These are phyloP conservation scores for Monochamus saltuarius DNA, from an alignment of 1,140 invertebrate genomes.

Conservation along the genomic window DNA sequence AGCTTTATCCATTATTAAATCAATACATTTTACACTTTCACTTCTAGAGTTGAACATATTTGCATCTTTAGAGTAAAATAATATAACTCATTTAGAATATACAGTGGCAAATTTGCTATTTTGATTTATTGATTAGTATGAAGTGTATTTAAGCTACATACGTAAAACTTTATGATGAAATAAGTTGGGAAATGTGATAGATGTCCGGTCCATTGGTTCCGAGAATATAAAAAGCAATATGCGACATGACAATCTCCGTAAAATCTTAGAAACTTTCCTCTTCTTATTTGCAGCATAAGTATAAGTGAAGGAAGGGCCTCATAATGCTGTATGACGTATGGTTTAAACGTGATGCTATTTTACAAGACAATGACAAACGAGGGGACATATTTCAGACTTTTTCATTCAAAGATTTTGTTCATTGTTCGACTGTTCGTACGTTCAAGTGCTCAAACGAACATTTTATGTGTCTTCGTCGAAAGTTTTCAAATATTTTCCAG, in stretches of 20 bases:
- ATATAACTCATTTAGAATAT: no score
- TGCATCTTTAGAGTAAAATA: no score
- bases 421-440: conserved; percentile 17
- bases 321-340: conserved; percentile 33
- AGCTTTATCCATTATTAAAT: no score
- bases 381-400: conserved; percentile 26
- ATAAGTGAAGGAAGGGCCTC: conserved; percentile 24
- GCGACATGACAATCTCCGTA: conserved; percentile 33
- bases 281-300: conserved; percentile 28
- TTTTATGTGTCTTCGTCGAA: conserved; percentile 23
- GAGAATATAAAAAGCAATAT: conserved; percentile 29
- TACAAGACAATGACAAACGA: conserved; percentile 30
- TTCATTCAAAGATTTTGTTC: conserved; percentile 24
- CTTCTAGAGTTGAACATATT: no score
- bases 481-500: conserved; percentile 32
- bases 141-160: no score
- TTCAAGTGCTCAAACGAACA: conserved; percentile 11
- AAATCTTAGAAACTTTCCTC: conserved; percentile 31
- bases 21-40: no score
- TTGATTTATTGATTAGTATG: no score
- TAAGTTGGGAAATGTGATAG: no score
- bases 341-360: conserved; percentile 32
- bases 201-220: conserved; percentile 9
- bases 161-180: no score
- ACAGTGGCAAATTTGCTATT: no score